Evolutionary conservation across 2,797 vertebrate genomes (phyloP).

Genomic region (Artibeus jamaicensis): DNA sequence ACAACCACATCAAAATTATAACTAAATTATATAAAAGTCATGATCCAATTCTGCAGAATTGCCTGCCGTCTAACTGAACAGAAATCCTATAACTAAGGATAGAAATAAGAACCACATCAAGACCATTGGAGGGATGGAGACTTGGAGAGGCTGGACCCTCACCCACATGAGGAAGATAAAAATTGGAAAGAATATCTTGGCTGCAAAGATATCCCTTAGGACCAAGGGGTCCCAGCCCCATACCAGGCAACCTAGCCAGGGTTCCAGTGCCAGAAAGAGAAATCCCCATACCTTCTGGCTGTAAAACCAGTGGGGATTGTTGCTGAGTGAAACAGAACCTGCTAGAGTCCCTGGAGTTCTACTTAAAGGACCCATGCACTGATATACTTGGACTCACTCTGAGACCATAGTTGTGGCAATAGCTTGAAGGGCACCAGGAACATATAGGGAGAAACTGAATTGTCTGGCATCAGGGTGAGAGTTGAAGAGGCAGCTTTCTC

Average conservation of each 20-base stretch:
- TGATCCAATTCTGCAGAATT: neutral
- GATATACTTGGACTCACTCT: neutral
- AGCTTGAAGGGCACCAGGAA: neutral
- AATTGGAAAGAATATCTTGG: neutral
- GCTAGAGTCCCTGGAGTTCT: neutral
- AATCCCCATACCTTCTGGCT: neutral
- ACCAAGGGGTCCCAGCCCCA: neutral
- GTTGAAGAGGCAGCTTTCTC: neutral
- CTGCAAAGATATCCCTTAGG: neutral
- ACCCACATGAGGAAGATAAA: neutral
- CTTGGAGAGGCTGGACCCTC: neutral
- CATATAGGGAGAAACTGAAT: neutral
- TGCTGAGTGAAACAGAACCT: neutral
- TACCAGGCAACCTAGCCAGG: neutral
- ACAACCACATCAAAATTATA: neutral
- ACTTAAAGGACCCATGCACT: neutral
- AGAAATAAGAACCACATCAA: neutral
- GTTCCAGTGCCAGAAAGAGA: neutral
- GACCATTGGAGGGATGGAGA: neutral
- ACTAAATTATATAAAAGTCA: neutral
- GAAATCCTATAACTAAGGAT: neutral
- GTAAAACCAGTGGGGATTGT: neutral
- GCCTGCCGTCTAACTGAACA: neutral
- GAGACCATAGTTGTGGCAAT: neutral
- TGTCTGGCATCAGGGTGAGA: neutral